Base-by-base conservation (phyloP, 2,113 vertebrate species). In the Buteo buteo region DNA sequence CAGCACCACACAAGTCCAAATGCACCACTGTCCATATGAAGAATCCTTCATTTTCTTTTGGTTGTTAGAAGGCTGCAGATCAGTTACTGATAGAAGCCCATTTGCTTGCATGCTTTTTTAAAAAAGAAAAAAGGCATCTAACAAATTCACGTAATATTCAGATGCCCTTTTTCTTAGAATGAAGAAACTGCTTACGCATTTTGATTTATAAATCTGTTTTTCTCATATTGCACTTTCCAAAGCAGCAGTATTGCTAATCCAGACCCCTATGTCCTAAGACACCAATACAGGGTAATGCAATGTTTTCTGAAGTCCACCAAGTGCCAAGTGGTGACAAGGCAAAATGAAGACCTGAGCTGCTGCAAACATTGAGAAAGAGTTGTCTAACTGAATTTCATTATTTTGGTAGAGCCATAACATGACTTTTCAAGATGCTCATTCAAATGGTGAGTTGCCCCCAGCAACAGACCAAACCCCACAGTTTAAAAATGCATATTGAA, bases 1-100 rank as follows among this genome's bases (percentile, higher is more conserved):
- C 81, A 65, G 49, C 80, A 86, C 86, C 87, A 67, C 82, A 40
- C 26, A 70, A 78, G 72, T 81, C 72, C 64, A 81, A 86, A 67
- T 82, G 55, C 16, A 2, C 36, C 36, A 36, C 36, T 36, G 36
- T 36, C 36, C 36, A 36, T 45, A 1, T 49, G 70, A 66, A 92
- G 55, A 88, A 87, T 79, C 69, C 54, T 88, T 58, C 7, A 0
- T 66, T 92, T 86, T 94, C 61, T 49, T 67, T 59, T 64, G 34
- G 36, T 20, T 11, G 1, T 21, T 79, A 74, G 26, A 78, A 74
- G 24, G 38, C 55, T 71, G 42, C 32, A n/a, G 54, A 45, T 1
- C 7, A 29, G 20, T 83, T 83, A 66, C 44, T 0, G 2, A 42
- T 5, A 70, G 47, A 90, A 88, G 24, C 14, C 36, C 9, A 12